Base-by-base conservation (phyloP, 2,888 invertebrate species). In the Branchipolynoe longqiensis region DNA sequence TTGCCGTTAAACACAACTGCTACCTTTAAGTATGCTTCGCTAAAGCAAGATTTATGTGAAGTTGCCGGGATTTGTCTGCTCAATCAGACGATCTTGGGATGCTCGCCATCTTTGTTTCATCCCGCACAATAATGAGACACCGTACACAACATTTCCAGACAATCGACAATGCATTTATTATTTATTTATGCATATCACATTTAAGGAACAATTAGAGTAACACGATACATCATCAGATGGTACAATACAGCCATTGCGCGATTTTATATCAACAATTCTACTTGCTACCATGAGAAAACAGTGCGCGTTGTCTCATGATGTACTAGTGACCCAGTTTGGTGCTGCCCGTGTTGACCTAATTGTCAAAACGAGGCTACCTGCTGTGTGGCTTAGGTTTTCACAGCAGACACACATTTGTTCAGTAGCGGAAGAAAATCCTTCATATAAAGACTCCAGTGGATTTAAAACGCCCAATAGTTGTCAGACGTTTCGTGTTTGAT, bases 11-110 rank as follows among this genome's bases (percentile, higher is more conserved):
- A n/a, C n/a, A n/a, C n/a, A n/a, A n/a, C n/a, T n/a, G n/a, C n/a
- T n/a, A n/a, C n/a, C n/a, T n/a, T n/a, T n/a, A n/a, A n/a, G n/a
- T n/a, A n/a, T n/a, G n/a, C n/a, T n/a, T n/a, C n/a, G n/a, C n/a
- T n/a, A n/a, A n/a, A n/a, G n/a, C n/a, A n/a, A n/a, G n/a, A n/a
- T n/a, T n/a, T n/a, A n/a, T n/a, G n/a, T n/a, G n/a, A n/a, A n/a
- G n/a, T n/a, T n/a, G n/a, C n/a, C n/a, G n/a, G n/a, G n/a, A 14
- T 12, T 78, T 48, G 31, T 78, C 78, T 78, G 78, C 78, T 78
- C 28, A 48, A 78, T 25, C 78, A 78, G 78, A 78, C 78, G 78
- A 78, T n/a, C 78, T 78, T 78, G 28, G 69, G 38, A 69, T 22
- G n/a, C 69, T 33, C 69, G 69, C 36, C 69, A 69, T 69, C 69